Conservation (phyloP, 2,888 invertebrate species). For the Xylota segnis region DNA sequence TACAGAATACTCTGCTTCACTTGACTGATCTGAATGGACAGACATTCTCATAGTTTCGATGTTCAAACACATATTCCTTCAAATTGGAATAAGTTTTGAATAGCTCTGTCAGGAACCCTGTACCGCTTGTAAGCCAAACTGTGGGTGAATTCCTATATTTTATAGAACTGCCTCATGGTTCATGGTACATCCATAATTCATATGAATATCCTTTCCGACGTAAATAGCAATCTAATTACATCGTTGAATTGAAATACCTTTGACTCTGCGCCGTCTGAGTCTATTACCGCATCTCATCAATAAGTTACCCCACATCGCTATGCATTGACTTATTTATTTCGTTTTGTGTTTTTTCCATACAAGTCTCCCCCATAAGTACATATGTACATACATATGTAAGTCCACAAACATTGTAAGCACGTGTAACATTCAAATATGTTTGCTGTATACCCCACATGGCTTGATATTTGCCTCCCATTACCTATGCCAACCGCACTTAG, state of each 20-base stretch:
- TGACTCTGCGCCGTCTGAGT: not conserved
- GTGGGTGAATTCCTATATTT: too few species aligned
- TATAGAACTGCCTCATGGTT: too few species aligned
- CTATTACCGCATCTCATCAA: slow-evolving; percentile 29
- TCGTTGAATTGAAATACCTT: not conserved
- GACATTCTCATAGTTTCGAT: too few species aligned
- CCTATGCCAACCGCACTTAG: not conserved
- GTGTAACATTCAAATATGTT: slow-evolving; percentile 9
- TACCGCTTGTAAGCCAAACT: too few species aligned
- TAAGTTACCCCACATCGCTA: slow-evolving; percentile 5
- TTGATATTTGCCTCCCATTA: slow-evolving; percentile 18
- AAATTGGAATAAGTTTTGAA: too few species aligned
- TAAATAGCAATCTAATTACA: not conserved
- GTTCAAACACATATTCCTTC: too few species aligned
- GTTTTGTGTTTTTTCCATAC: not conserved
- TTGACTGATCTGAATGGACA: too few species aligned
- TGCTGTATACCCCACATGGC: not conserved
- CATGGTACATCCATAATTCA: not conserved
- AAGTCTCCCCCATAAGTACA: not conserved
- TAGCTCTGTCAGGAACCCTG: too few species aligned
- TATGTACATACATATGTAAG: not conserved
- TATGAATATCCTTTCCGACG: not conserved
- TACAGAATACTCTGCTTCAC: too few species aligned
- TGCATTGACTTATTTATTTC: slow-evolving; percentile 1
- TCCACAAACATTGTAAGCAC: not conserved